Conservation (phyloP, 1,140 invertebrate species). For the Ephestia elutella region DNA sequence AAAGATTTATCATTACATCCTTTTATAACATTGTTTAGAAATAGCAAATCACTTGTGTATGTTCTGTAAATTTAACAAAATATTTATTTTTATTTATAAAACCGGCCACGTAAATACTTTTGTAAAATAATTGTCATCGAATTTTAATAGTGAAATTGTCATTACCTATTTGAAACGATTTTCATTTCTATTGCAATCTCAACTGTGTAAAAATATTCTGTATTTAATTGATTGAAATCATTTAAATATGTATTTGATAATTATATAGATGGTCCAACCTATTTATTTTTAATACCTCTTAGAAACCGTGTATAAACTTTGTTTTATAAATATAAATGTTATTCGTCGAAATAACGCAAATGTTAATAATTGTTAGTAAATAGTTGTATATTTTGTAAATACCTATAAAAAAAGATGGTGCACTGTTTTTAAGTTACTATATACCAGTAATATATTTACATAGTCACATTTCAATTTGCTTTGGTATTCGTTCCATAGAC, state of each 20-base stretch:
- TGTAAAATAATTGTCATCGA: background rate
- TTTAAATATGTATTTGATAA: background rate
- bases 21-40: background rate
- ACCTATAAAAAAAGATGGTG: constrained; percentile 47
- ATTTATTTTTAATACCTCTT: constrained; percentile 39
- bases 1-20: background rate
- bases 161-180: too few species aligned
- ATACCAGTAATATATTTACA: constrained; percentile 24
- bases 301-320: constrained; percentile 17
- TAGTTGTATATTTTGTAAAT: constrained; percentile 67
- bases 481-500: background rate
- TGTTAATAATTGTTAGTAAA: constrained; percentile 63
- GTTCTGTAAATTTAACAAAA: background rate
- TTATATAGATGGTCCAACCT: constrained; percentile 46
- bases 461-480: constrained; percentile 14
- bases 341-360: constrained; percentile 26
- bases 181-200: background rate
- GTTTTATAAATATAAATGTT: constrained; percentile 19
- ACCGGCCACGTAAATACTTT: too few species aligned
- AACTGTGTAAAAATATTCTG: background rate
- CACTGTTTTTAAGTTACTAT: constrained; percentile 41
- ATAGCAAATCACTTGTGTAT: background rate
- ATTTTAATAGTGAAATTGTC: background rate
- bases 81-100: background rate
- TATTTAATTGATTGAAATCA: background rate